These are phyloP conservation scores for Syncerus caffer DNA, from an alignment of 2,797 vertebrate genomes.

Conservation along the genomic window DNA sequence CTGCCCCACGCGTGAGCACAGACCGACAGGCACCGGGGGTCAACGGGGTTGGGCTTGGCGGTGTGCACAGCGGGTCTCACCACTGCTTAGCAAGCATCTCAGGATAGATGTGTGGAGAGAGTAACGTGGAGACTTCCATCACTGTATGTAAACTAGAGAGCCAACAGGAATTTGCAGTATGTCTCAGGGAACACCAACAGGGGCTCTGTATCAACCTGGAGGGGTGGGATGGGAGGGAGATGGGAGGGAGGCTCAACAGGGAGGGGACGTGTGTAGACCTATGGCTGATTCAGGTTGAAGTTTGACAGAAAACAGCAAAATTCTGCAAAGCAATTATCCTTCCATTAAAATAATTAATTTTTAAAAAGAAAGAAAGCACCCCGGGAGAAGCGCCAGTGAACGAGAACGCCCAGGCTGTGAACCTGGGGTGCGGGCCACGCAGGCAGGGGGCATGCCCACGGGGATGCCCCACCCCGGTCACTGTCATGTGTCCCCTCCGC, in stretches of 20 bases:
- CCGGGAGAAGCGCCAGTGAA: background rate
- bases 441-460: no score
- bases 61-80: background rate
- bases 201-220: background rate
- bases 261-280: background rate
- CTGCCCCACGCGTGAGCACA: background rate
- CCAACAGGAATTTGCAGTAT: accelerated
- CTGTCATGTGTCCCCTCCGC: background rate
- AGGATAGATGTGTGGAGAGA: background rate
- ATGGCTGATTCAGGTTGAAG: background rate
- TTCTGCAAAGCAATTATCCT: background rate
- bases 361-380: background rate
- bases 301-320: background rate
- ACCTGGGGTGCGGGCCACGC: background rate
- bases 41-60: background rate
- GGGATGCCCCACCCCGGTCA: background rate
- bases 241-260: background rate
- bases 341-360: background rate
- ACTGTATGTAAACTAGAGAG: accelerated
- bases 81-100: slow-evolving; percentile 33
- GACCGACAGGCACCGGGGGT: background rate
- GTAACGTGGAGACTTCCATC: background rate
- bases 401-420: background rate
- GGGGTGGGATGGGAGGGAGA: accelerated
- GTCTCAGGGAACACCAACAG: background rate